phyloP scores from a whole-genome alignment of 1,140 invertebrate species.

The Meloidogyne floridensis region DNA sequence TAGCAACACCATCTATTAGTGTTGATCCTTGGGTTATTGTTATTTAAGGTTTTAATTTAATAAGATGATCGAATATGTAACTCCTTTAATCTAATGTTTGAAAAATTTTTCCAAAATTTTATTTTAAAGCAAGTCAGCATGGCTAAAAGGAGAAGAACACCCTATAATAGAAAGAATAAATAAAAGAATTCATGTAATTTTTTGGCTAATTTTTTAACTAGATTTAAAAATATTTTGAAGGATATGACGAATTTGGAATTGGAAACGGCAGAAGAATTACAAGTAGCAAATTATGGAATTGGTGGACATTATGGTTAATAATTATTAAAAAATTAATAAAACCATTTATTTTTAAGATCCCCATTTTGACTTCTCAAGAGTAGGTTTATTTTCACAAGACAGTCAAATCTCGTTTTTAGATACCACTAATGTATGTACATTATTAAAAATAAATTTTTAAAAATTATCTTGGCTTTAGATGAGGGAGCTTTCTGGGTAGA shows the following conservation, averaged over 20 bases:
- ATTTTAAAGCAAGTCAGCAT: slow-evolving; percentile 70
- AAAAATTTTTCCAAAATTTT: background rate
- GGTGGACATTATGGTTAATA: slow-evolving; percentile 66
- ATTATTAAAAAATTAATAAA: slow-evolving; percentile 75
- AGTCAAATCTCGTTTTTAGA: too few relatives aligned
- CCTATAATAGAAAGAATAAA: slow-evolving; percentile 77
- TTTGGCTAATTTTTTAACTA: background rate
- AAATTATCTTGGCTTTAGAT: too few relatives aligned
- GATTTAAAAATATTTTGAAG: background rate
- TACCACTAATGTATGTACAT: too few relatives aligned
- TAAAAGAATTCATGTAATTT: slow-evolving; percentile 65
- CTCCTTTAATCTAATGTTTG: too few relatives aligned
- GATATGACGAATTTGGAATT: slow-evolving; percentile 64
- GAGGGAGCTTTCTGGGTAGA: background rate
- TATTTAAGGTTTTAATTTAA: too few relatives aligned
- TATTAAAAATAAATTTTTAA: too few relatives aligned
- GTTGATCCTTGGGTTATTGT: too few relatives aligned
- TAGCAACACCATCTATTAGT: too few relatives aligned
- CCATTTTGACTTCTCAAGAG: slow-evolving; percentile 84
- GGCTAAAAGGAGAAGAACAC: slow-evolving; percentile 84
- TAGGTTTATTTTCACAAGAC: slow-evolving; percentile 33
- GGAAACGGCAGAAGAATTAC: slow-evolving; percentile 60
- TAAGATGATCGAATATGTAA: too few relatives aligned
- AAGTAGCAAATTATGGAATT: slow-evolving; percentile 63
- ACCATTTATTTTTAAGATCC: slow-evolving; percentile 71